Base-by-base conservation (phyloP, 2,797 vertebrate species). In the Bovichtus diacanthus region DNA sequence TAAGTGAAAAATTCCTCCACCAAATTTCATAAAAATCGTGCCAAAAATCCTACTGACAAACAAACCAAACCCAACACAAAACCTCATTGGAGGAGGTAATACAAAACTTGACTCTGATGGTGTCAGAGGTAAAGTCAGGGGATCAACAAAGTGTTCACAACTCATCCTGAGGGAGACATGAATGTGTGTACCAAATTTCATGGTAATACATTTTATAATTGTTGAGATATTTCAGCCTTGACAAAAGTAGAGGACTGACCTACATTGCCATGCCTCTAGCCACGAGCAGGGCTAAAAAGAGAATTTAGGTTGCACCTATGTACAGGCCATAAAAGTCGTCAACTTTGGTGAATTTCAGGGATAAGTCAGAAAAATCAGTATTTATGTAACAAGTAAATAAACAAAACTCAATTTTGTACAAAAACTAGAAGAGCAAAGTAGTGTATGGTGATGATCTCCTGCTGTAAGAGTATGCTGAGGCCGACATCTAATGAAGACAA, bases 211-310 rank as follows among this genome's bases (percentile, higher is more conserved):
- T n/a, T 21, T 47, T 11, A 44, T 23, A 23, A 31, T 18, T 54
- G 38, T 36, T 71, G 49, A 46, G 39, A 31, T 61, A 59, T 53
- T 67, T 75, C 27, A 25, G 39, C 50, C 21, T 44, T 55, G 18
- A 44, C 36, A 25, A 55, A 54, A 36, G 18, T 29, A 27, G 10
- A 36, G 16, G 21, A 50, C 10, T 5, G 11, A 70, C 51, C 51
- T 50, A 27, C n/a, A 49, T 25, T 29, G 18, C 23, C 21, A 15
- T 23, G 46, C 25, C 11, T 9, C 0, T 6, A 46, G 18, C 34
- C 18, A 38, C 34, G 34, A 60, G 0, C 31, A 16, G 15, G 18
- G 38, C 47, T 70, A 19, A 72, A 51, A 46, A 19, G 5, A 56
- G 43, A 15, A 8, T 65, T 44, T 16, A 12, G 16, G 31, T 25